Evolutionary conservation across 2,797 vertebrate genomes (phyloP), one percentile per base, ranked within the genome.

Genomic region (Pangasius larnaudii): DNA sequence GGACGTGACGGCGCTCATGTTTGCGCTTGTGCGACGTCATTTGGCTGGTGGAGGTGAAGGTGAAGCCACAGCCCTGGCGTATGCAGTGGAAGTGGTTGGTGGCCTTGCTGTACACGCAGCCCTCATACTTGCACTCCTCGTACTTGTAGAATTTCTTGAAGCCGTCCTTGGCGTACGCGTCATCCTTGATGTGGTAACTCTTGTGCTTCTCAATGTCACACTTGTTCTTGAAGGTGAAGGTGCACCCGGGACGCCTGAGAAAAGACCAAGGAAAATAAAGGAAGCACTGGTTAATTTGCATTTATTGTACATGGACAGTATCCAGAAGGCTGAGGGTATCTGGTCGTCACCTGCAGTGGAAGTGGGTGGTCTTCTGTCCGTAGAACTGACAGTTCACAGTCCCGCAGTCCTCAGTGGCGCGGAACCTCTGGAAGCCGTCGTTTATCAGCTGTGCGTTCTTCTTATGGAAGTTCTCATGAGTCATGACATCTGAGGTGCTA

Each of bases 161-260:
- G 93, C 99, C 99, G 0, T 99, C 99, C 96, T 99, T 99, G 95
- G 99, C 99, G 0, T 99, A 99, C 27, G 99, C 99, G 7, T 99
- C 99, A 0, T 99, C 99, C 96, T 99, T 99, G 95, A 99, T 98
- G 96, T 99, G 98, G 94, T 99, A 99, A 95, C 98, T 99, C 96
- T 99, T 99, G 97, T 99, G 99, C 98, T 99, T 99, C 97, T 99
- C 99, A 10, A 99, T 99, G 96, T 99, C 99, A 93, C 99, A 99
- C 96, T 99, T 99, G 96, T 99, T 99, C 96, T 99, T 99, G 95
- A 99, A 99, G 90, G 99, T 99, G 95, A 99, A 99, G 0, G 97
- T 98, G 95, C 99, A 99, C 88, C 99, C 98, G 0, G 97, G 97
- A 61, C 99, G 97, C 95, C 99, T 99, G 63, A 14, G 56, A 77